These are phyloP conservation scores for Archocentrus centrarchus DNA, from an alignment of 2,113 vertebrate species.

Conservation along the genomic window DNA sequence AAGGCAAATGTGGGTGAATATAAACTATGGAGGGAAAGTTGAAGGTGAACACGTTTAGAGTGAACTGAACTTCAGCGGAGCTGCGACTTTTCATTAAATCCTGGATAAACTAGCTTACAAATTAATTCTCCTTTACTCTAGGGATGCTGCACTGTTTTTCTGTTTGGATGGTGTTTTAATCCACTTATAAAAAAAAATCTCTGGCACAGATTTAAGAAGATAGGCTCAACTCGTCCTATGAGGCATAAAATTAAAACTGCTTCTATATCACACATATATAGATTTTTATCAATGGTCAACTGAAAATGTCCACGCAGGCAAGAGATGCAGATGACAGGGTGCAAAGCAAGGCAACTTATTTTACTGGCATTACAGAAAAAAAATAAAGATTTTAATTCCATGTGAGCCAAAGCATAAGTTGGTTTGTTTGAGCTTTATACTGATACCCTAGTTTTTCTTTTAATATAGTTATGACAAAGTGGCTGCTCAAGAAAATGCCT, in stretches of 20 bases:
- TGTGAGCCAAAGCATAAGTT: neutral
- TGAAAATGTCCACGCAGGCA: neutral
- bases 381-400: neutral
- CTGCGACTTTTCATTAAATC: constrained; percentile 26
- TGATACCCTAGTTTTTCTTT: neutral
- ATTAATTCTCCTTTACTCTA: constrained; percentile 19
- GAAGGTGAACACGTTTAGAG: constrained; percentile 11
- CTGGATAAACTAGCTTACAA: constrained; percentile 23
- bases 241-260: neutral
- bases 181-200: constrained; percentile 3
- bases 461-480: neutral
- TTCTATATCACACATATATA: neutral
- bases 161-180: constrained; percentile 18
- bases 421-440: neutral
- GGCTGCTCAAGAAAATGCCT: neutral
- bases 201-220: neutral
- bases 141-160: neutral
- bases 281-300: neutral
- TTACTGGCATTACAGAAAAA: neutral
- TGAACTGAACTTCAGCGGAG: constrained; percentile 5
- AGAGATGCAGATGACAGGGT: neutral
- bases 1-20: neutral
- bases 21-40: neutral
- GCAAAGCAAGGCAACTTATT: neutral
- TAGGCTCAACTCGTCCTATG: neutral